Conservation (phyloP, 2,888 invertebrate genomes). For the Heliconius aoede region DNA sequence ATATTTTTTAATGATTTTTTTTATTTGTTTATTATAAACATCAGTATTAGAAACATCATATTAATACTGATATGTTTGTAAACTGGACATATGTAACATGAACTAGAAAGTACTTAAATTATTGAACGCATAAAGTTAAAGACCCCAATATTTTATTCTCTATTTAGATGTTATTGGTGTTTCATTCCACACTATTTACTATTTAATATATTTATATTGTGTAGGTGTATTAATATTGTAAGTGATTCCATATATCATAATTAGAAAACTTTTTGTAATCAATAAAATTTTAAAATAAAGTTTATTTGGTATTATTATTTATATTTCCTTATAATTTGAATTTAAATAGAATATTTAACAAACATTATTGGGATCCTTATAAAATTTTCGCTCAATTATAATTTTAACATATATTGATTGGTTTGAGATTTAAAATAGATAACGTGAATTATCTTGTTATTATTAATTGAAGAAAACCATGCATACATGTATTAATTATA, state of each 20-base stretch:
- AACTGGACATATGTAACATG: not conserved
- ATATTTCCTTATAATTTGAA: not conserved
- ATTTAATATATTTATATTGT: conserved; percentile 13
- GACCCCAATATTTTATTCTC: not conserved
- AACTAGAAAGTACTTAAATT: no score
- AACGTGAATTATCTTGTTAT: no score
- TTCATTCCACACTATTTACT: not conserved
- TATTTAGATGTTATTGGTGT: not conserved
- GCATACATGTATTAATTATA: no score
- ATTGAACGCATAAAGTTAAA: not conserved
- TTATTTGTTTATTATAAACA: not conserved
- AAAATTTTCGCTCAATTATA: not conserved
- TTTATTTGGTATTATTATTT: not conserved
- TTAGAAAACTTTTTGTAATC: not conserved
- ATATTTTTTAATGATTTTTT: not conserved
- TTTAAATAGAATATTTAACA: not conserved
- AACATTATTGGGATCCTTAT: not conserved
- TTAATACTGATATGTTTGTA: not conserved
- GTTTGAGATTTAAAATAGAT: no score
- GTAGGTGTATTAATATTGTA: conserved; percentile 20
- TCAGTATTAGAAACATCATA: no score
- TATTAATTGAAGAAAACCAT: no score
- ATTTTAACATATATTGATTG: not conserved
- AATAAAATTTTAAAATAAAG: conserved; percentile 10
- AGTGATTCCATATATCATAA: conserved; percentile 16